A percentile compares a stretch with the other conserved stretches of the same genome.
phyloP scores from a whole-genome alignment of 2,888 invertebrate species.

The Urechis unicinctus region DNA sequence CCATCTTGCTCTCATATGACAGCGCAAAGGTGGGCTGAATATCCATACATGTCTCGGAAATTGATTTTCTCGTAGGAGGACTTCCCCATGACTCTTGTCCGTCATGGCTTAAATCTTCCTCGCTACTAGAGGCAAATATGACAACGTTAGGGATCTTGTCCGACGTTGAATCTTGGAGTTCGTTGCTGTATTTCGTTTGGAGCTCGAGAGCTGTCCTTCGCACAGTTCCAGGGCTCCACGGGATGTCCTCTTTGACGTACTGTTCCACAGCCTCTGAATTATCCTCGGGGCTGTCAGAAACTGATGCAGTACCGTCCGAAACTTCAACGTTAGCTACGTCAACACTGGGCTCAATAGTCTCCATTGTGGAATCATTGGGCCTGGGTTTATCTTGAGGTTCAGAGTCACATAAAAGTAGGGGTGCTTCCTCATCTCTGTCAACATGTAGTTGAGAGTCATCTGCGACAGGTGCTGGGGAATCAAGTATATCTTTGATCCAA shows the following conservation, averaged over 20 bases:
- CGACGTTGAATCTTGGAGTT: no score
- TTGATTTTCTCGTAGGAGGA: no score
- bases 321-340: background rate
- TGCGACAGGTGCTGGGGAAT: no score
- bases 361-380: background rate
- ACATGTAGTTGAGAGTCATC: background rate
- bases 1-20: no score
- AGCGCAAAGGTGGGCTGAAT: no score
- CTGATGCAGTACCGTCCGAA: background rate
- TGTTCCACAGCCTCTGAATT: slow-evolving; percentile 14
- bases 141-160: background rate
- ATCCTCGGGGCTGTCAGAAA: background rate
- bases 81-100: no score
- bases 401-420: background rate
- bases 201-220: slow-evolving; percentile 58
- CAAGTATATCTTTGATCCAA: slow-evolving; percentile 17
- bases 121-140: background rate
- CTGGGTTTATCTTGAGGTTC: background rate
- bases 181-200: slow-evolving; percentile 54
- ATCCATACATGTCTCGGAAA: no score
- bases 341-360: background rate
- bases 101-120: no score
- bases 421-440: background rate
- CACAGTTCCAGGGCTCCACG: slow-evolving; percentile 66
- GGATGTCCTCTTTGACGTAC: slow-evolving; percentile 60